Evolutionary conservation across 2,797 vertebrate genomes (phyloP), one percentile per base, ranked within the genome.

Genomic region (Hydrophis major): DNA sequence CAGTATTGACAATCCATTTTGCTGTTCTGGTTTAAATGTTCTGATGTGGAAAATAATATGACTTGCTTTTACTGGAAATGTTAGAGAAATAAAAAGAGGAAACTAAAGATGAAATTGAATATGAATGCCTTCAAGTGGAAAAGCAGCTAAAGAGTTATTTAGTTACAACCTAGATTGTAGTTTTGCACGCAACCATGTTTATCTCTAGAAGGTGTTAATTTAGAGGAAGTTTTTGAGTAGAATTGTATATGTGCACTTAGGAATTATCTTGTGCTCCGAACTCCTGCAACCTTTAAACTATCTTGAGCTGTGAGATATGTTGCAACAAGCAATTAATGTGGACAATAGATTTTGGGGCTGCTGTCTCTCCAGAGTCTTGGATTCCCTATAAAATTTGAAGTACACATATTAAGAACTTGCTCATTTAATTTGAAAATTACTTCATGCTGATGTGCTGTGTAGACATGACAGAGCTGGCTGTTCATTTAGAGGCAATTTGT

Each of bases 221-320:
- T 86, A 42, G 47, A 86, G n/a, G 22, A 90, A 69, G 89, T 88
- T 94, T 95, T 92, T 94, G 88, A 95, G 93, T 87, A 50, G 50
- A 88, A 56, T 93, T 95, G 88, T 60, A 59, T 89, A 93, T 91
- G 93, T 89, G 94, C 93, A 74, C 53, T 61, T 32, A 94, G 59
- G 78, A 86, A 92, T 32, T 95, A 6, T 69, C 50, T 93, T 78
- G 13, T 2, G 0, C 0, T 18, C 60, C 89, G 14, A 50, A 50
- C 60, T 91, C 55, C 55, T 74, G 74, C 25, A 14, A 37, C 25
- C 28, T 66, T 87, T 91, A 88, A 94, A n/a, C 69, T 0, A 1
- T 2, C 14, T 63, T 66, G 83, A 32, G 32, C 63, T 53, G 57
- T 78, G 50, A 56, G 87, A 18, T 42, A 27, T 14, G 1, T 56